phyloP scores from a whole-genome alignment of 2,113 vertebrate genomes.

The Mirounga angustirostris region DNA sequence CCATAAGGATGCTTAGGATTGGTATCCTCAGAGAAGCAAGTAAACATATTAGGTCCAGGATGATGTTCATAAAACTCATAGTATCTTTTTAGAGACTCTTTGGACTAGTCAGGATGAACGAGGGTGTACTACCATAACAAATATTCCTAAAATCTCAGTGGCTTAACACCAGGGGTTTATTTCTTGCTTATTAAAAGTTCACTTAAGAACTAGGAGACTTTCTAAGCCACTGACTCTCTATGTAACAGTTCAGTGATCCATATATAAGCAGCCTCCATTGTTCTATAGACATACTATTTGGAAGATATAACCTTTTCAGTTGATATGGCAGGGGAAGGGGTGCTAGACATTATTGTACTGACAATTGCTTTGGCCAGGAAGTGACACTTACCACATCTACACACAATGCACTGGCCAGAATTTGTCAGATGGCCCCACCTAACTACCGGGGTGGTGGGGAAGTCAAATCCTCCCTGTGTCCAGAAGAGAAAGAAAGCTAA shows the following conservation, averaged over 20 bases:
- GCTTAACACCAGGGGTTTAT: background rate
- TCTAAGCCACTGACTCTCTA: background rate
- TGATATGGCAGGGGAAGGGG: background rate
- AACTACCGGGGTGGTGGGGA: background rate
- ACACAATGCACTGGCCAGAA: background rate
- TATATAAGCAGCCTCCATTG: background rate
- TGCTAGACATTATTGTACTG: background rate
- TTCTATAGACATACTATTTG: background rate
- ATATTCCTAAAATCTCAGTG: background rate
- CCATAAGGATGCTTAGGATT: background rate
- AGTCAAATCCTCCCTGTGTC: background rate
- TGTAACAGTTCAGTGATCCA: background rate
- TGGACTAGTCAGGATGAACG: background rate
- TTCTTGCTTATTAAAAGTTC: background rate
- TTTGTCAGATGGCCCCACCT: background rate
- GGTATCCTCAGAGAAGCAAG: background rate
- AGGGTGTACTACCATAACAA: background rate
- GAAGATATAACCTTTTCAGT: background rate
- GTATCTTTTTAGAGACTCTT: background rate
- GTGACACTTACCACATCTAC: background rate
- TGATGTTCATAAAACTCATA: background rate
- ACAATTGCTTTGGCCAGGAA: background rate
- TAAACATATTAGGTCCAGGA: background rate
- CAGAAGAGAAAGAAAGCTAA: background rate
- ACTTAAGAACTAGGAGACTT: background rate